A percentile compares a stretch with the other conserved stretches of the same genome.
These are phyloP conservation scores for Hyles euphorbiae DNA, from an alignment of 1,140 invertebrate species.

Conservation along the genomic window DNA sequence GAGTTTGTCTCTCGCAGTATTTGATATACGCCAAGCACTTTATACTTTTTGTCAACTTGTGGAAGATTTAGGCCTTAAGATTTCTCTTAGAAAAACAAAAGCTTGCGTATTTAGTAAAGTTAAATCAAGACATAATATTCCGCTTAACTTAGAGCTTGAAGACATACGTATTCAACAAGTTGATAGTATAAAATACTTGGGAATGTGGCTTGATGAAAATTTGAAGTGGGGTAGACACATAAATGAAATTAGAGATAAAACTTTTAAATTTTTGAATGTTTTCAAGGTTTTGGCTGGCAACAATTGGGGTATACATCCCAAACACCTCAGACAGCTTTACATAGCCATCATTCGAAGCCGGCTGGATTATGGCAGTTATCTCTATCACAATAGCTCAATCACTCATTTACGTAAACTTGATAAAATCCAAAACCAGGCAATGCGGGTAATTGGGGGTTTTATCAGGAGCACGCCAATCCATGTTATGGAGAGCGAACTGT, in stretches of 20 bases:
- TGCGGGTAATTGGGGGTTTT: conserved; percentile 4
- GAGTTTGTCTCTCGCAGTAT: conserved; percentile 4
- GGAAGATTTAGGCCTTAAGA: conserved; percentile 9
- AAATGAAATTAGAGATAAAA: conserved; percentile 7
- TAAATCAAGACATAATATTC: background rate
- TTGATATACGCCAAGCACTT: conserved; percentile 12
- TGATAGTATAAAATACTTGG: conserved; percentile 19
- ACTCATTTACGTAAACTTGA: background rate
- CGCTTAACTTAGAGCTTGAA: conserved; percentile 11
- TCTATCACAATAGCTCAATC: background rate
- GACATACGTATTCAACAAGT: conserved; percentile 10
- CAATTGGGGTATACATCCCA: conserved; percentile 24
- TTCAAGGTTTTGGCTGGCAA: conserved; percentile 20
- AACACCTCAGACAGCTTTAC: conserved; percentile 19
- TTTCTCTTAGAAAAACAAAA: conserved; percentile 24
- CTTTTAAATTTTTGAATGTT: conserved; percentile 19
- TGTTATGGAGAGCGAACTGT: background rate
- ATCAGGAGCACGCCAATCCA: background rate
- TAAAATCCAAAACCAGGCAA: background rate
- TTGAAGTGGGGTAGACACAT: conserved; percentile 22
- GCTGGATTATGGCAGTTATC: background rate
- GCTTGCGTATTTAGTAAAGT: conserved; percentile 24
- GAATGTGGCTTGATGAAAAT: conserved; percentile 22
- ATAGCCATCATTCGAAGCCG: conserved; percentile 9
- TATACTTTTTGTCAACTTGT: conserved; percentile 11